A percentile compares a stretch with the other conserved stretches of the same genome.
Evolutionary conservation across 2,797 vertebrate genomes (phyloP).

Genomic region (Acanthurus lineatus): DNA sequence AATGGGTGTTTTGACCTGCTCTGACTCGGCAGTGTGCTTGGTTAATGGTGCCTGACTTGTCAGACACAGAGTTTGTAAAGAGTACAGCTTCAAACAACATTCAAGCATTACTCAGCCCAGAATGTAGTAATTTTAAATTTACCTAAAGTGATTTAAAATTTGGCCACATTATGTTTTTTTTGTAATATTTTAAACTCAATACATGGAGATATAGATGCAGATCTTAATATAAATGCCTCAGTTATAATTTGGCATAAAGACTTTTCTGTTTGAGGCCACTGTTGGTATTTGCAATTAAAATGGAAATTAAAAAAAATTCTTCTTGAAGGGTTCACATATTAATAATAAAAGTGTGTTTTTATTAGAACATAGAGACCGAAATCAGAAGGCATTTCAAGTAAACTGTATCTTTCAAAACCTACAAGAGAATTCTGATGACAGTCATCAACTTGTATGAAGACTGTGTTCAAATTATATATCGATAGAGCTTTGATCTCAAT

Average conservation of each 20-base stretch:
- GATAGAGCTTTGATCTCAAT: neutral
- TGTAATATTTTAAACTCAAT: slow-evolving; percentile 1
- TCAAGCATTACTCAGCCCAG: slow-evolving; percentile 15
- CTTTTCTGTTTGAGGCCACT: neutral
- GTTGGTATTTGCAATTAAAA: neutral
- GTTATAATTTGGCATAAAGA: neutral
- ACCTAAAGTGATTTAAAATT: neutral
- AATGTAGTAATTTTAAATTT: slow-evolving; percentile 14
- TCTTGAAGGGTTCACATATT: neutral
- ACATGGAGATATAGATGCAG: neutral
- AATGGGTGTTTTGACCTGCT: slow-evolving; percentile 74
- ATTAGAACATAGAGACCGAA: neutral
- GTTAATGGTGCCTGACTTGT: slow-evolving; percentile 81
- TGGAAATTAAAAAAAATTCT: neutral
- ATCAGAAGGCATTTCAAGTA: neutral
- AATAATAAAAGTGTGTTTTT: neutral
- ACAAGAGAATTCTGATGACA: neutral
- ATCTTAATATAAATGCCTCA: neutral
- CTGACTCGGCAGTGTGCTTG: slow-evolving; percentile 74
- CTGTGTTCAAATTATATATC: neutral
- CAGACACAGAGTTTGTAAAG: slow-evolving; percentile 37
- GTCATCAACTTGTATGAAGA: neutral
- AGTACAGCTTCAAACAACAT: slow-evolving; percentile 9
- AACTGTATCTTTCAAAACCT: neutral
- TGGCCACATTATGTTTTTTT: neutral